Conservation (phyloP, 2,888 invertebrate genomes). For the Hemithea aestivaria region DNA sequence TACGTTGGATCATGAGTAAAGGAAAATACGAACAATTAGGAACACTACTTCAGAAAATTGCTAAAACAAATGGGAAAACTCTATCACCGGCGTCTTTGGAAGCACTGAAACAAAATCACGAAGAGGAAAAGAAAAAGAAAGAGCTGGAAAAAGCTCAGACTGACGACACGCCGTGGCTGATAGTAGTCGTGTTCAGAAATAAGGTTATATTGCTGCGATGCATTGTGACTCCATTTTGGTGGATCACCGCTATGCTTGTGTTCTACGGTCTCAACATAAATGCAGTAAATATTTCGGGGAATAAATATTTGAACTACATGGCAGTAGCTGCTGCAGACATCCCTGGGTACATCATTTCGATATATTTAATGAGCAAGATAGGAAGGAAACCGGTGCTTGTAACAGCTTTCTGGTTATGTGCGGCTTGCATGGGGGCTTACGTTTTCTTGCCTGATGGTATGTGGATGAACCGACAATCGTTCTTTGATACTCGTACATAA, state of each 20-base stretch:
- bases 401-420: constrained; percentile 77
- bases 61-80: background rate
- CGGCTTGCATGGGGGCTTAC: constrained; percentile 75
- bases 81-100: background rate
- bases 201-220: constrained; percentile 43
- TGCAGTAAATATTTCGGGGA: constrained; percentile 79
- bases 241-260: constrained; percentile 81
- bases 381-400: constrained; percentile 80
- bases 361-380: constrained; percentile 74
- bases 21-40: too few species aligned
- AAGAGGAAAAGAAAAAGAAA: background rate
- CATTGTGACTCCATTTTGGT: constrained; percentile 68
- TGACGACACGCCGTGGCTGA: background rate
- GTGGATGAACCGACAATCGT: background rate
- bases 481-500: too few species aligned
- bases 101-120: background rate
- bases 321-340: constrained; percentile 80
- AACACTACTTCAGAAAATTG: too few species aligned
- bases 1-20: too few species aligned
- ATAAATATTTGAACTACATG: constrained; percentile 81
- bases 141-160: background rate
- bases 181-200: constrained; percentile 40
- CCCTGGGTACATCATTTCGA: constrained; percentile 81
- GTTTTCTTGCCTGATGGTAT: constrained; percentile 71
- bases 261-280: constrained; percentile 82